Percentiles rank a stretch among this genome's conserved stretches.
phyloP scores from a whole-genome alignment of 2,888 invertebrate species.

The Oscheius sp. region DNA sequence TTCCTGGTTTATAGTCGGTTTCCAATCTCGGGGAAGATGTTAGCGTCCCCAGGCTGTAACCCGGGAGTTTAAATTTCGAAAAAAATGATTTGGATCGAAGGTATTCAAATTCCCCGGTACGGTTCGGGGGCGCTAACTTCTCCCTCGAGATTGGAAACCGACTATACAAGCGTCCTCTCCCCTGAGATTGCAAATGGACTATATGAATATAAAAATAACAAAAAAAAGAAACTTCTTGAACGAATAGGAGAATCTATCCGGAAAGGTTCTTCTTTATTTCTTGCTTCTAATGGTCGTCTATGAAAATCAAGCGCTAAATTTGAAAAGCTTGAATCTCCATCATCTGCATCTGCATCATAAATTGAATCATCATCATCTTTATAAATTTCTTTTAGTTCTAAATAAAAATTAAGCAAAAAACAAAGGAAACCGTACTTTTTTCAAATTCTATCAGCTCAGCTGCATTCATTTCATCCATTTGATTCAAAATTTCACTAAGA shows the following conservation, averaged over 20 bases:
- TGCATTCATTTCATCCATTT: background rate
- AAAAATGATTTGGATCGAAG: too few relatives aligned
- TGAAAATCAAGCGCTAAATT: background rate
- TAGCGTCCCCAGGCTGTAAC: too few relatives aligned
- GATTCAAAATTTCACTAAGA: background rate
- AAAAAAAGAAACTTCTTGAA: background rate
- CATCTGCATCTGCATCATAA: background rate
- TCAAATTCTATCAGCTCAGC: background rate
- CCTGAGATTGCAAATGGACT: background rate
- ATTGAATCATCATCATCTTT: background rate
- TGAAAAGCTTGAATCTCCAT: slow-evolving; percentile 16
- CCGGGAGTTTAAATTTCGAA: too few relatives aligned
- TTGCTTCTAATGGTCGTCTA: background rate
- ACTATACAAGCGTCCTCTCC: too few relatives aligned
- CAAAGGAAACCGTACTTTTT: background rate
- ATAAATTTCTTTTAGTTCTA: background rate
- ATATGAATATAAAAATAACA: background rate
- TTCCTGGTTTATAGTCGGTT: too few relatives aligned
- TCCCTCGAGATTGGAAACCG: too few relatives aligned
- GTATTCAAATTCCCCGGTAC: too few relatives aligned
- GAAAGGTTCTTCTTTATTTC: background rate
- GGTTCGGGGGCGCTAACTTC: too few relatives aligned
- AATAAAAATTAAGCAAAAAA: background rate
- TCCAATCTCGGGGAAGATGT: too few relatives aligned
- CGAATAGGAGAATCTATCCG: slow-evolving; percentile 9